phyloP scores from a whole-genome alignment of 1,140 invertebrate genomes.

The Brachionus asplanchnoidis region DNA sequence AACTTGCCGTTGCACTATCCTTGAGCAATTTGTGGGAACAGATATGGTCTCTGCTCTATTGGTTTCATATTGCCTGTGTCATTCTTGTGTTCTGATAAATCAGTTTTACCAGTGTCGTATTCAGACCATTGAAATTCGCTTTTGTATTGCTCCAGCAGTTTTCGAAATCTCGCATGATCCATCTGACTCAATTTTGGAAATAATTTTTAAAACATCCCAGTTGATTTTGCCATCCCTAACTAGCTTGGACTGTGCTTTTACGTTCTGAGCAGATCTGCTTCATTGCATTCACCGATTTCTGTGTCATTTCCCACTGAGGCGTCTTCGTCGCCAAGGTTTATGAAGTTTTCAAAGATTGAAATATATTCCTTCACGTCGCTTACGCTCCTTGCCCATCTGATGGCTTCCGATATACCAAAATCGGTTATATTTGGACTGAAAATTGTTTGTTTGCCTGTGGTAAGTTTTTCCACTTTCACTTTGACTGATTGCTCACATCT shows the following conservation, averaged over 20 bases:
- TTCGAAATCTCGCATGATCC: not conserved
- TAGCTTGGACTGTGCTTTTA: not conserved
- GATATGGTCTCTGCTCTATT: not conserved
- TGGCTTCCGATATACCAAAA: not conserved
- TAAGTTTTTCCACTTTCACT: too few relatives aligned
- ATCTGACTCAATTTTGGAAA: not conserved
- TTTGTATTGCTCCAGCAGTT: not conserved
- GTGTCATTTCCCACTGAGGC: not conserved
- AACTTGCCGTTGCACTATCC: not conserved
- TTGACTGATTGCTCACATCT: too few relatives aligned
- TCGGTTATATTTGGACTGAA: not conserved
- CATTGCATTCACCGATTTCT: not conserved
- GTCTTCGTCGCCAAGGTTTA: not conserved
- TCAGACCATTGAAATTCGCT: not conserved
- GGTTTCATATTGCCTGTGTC: not conserved
- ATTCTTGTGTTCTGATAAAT: not conserved
- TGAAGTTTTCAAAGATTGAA: not conserved
- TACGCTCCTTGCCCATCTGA: not conserved
- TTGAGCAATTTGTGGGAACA: not conserved
- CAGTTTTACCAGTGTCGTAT: not conserved
- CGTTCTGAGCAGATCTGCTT: not conserved
- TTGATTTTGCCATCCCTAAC: not conserved
- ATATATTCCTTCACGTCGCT: not conserved
- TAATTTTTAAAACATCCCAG: not conserved
- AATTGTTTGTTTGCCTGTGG: not conserved